phyloP scores from a whole-genome alignment of 2,797 vertebrate genomes.

The Mionectes olivaceus region DNA sequence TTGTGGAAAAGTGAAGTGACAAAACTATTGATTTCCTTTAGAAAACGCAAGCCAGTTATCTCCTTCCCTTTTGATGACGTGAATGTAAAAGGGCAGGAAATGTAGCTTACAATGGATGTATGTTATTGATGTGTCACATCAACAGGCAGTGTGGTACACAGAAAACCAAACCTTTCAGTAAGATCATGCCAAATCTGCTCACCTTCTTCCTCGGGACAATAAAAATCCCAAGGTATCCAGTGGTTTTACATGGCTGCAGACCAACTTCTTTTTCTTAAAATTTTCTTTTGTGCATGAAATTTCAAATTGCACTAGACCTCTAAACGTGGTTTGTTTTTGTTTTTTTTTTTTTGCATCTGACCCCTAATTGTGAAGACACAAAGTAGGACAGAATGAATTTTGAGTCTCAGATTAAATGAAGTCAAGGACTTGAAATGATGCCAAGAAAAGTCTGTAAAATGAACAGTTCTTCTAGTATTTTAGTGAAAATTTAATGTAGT shows the following conservation, averaged over 20 bases:
- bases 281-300: not conserved
- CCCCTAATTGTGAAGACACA: not conserved
- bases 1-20: not conserved
- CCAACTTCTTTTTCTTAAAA: not conserved
- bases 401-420: not conserved
- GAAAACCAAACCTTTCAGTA: not conserved
- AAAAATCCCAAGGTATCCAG: not conserved
- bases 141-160: rapidly evolving
- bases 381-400: not conserved
- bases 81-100: not conserved
- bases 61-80: not conserved
- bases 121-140: rapidly evolving
- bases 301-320: not conserved
- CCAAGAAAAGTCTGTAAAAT: not conserved
- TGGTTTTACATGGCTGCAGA: not conserved
- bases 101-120: rapidly evolving
- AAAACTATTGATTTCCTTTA: not conserved
- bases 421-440: not conserved
- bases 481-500: not conserved
- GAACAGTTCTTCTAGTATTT: not conserved
- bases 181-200: not conserved
- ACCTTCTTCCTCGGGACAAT: not conserved
- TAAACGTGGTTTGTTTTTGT: not conserved
- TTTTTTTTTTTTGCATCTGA: not conserved
- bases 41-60: not conserved